Evolutionary conservation across 1,140 invertebrate genomes (phyloP).

Genomic region (Zophobas atratus): DNA sequence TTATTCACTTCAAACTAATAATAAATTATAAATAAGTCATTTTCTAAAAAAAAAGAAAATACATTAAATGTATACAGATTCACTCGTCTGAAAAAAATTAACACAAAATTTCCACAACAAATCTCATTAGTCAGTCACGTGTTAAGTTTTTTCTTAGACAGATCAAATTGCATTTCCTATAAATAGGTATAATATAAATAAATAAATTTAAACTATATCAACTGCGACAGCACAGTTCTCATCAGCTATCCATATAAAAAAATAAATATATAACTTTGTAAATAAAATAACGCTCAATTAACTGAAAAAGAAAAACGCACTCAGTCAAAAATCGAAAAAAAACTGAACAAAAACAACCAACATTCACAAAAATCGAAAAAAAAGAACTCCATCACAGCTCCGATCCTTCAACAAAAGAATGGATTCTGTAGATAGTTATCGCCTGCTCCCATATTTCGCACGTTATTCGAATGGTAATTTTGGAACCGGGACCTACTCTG

Average conservation of each 20-base stretch:
- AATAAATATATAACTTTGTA: conserved; percentile 41
- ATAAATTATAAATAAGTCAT: conserved; percentile 35
- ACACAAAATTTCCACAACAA: not conserved
- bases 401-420: conserved; percentile 57
- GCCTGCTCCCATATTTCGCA: conserved; percentile 61
- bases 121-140: not conserved
- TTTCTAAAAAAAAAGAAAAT: conserved; percentile 16
- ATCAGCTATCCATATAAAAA: conserved; percentile 21
- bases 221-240: conserved; percentile 1
- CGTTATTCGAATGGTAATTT: conserved; percentile 46
- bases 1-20: conserved; percentile 38
- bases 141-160: conserved; percentile 37
- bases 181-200: conserved; percentile 34
- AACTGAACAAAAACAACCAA: conserved; percentile 2
- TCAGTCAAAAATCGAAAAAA: conserved; percentile 10
- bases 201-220: conserved; percentile 20
- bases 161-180: conserved; percentile 21
- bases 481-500: conserved; percentile 57
- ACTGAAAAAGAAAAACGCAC: conserved; percentile 16
- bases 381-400: not conserved
- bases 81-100: conserved; percentile 19
- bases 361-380: not conserved
- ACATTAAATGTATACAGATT: conserved; percentile 9
- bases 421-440: conserved; percentile 60
- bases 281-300: conserved; percentile 35